Base-by-base conservation (phyloP, 2,888 invertebrate genomes). In the Neoitamus cyanurus region DNA sequence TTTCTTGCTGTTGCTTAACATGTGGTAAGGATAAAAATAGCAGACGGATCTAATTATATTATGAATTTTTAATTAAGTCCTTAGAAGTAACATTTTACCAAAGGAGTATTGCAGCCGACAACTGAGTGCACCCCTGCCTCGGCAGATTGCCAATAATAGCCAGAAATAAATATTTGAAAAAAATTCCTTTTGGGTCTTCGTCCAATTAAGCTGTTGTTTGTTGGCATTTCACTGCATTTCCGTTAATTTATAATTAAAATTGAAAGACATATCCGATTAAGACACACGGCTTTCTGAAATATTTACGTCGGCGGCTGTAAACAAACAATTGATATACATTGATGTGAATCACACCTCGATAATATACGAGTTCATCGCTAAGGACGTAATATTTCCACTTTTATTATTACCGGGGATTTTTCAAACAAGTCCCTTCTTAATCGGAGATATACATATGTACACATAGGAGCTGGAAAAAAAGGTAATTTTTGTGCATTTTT, bases 181-280 rank as follows among this genome's bases (percentile, higher is more conserved):
- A 58, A 58, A 58, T 20, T 48, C 6, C 3, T 58, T 58, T 58
- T 58, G 58, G 9, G 1, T 25, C 9, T 48, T 30, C 28, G 25
- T 9, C 42, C 78, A 78, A 78, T 78, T 78, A 78, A 78, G 78
- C 31, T 31, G 48, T 78, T 78, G 15, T 48, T 31, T 30, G 58
- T 20, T 28, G 25, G 75, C 30, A 75, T 75, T 73, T 73, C 25
- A 31, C 37, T 73, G 73, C 73, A 73, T 73, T 75, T 75, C 75
- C 25, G 58, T 58, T 20, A 15, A 46, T 28, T 25, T 77, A 42
- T 77, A 77, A 77, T 78, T 48, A 78, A 28, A 31, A 46, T 31
- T 30, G 58, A 46, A 48, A 30, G 78, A 78, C 58, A 78, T 20
- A 28, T 78, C 78, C 78, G 78, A 30, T 30, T 15, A 46, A n/a